Percentiles rank a stretch among this genome's conserved stretches.
Evolutionary conservation across 2,113 vertebrate genomes (phyloP).

Genomic region (Trachemys scripta): DNA sequence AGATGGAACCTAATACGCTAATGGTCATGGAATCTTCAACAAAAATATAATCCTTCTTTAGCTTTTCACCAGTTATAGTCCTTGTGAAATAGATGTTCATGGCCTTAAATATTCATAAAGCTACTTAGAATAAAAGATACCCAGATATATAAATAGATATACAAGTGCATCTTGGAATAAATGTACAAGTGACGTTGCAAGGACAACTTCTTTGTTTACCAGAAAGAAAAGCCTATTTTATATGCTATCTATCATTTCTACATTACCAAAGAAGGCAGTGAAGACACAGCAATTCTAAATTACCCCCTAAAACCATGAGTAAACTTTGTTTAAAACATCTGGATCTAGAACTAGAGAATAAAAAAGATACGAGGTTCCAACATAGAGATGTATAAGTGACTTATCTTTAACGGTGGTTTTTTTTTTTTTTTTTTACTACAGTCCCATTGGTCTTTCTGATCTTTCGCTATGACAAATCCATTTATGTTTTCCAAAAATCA

Average conservation of each 20-base stretch:
- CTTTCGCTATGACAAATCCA: neutral
- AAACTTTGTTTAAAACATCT: neutral
- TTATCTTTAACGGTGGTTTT: neutral
- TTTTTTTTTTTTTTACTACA: neutral
- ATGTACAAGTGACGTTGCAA: neutral
- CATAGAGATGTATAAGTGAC: neutral
- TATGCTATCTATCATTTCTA: neutral
- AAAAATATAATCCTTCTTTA: neutral
- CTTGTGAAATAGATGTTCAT: neutral
- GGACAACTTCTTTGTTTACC: neutral
- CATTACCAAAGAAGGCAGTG: neutral
- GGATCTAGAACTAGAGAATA: neutral
- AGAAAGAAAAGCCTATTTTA: neutral
- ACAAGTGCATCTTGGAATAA: conserved; percentile 23
- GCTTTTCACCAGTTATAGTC: neutral
- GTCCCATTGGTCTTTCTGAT: neutral
- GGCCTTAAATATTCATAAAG: neutral
- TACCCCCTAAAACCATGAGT: neutral
- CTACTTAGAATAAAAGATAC: neutral
- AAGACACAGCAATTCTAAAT: neutral
- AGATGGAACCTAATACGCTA: neutral
- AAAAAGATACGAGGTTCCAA: neutral
- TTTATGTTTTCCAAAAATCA: neutral
- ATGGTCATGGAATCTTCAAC: neutral
- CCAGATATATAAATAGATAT: neutral